A percentile compares a stretch with the other conserved stretches of the same genome.
Evolutionary conservation across 2,113 vertebrate species (phyloP).

Genomic region (Siniperca knerii): DNA sequence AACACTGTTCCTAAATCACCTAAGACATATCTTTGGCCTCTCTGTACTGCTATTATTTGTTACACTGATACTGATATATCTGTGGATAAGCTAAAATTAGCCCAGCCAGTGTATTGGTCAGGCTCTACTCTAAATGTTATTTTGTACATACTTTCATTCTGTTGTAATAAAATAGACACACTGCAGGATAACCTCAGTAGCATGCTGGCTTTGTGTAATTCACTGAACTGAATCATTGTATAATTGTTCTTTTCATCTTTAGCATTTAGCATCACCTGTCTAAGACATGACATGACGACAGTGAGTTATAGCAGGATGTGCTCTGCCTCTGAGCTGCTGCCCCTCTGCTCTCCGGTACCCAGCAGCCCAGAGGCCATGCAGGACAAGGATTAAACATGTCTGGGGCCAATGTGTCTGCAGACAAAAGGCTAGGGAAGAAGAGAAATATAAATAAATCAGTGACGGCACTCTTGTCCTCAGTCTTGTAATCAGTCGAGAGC

Average conservation of each 20-base stretch:
- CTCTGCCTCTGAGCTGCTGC: constrained; percentile 15
- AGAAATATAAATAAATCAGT: constrained; percentile 51
- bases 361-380: constrained; percentile 11
- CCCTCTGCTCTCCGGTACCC: constrained; percentile 18
- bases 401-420: constrained; percentile 4
- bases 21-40: background rate
- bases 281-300: background rate
- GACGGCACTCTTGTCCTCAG: constrained; percentile 7
- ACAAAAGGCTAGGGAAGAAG: constrained; percentile 19
- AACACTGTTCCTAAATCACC: too few relatives aligned
- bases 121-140: too few relatives aligned
- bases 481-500: constrained; percentile 48
- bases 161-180: background rate
- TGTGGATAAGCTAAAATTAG: too few relatives aligned
- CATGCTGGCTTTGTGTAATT: background rate
- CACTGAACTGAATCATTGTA: background rate
- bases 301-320: constrained; percentile 8
- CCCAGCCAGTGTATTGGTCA: too few relatives aligned
- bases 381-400: constrained; percentile 42
- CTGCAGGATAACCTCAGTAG: background rate
- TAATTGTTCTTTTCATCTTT: background rate
- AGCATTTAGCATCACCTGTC: constrained; percentile 14
- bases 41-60: background rate
- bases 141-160: background rate
- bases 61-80: too few relatives aligned